phyloP scores from a whole-genome alignment of 2,113 vertebrate genomes.

The Apaloderma vittatum region DNA sequence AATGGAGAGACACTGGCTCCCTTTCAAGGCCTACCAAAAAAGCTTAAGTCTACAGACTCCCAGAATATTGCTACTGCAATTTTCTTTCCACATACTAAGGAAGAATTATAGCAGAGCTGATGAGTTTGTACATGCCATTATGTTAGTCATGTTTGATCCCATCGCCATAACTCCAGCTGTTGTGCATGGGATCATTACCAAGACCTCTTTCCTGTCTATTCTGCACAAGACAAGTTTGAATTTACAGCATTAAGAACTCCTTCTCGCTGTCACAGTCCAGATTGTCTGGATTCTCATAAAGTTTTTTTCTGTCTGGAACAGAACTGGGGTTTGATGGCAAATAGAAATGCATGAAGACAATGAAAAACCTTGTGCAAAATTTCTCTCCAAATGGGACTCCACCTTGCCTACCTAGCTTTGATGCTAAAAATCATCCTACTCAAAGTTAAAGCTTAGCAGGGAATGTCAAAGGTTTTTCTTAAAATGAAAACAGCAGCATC shows the following conservation, averaged over 20 bases:
- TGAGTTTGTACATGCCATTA: slow-evolving; percentile 30
- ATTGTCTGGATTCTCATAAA: slow-evolving; percentile 18
- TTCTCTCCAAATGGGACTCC: neutral
- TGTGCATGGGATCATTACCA: slow-evolving; percentile 24
- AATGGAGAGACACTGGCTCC: slow-evolving; percentile 59
- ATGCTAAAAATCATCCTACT: neutral
- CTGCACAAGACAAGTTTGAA: neutral
- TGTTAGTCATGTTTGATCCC: slow-evolving; percentile 43
- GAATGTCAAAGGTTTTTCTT: neutral
- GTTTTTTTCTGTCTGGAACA: neutral
- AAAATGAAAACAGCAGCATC: neutral
- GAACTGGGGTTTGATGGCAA: neutral
- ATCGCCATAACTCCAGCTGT: slow-evolving; percentile 1
- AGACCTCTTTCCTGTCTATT: neutral
- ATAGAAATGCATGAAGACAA: neutral
- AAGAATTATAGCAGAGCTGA: slow-evolving; percentile 25
- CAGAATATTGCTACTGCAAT: slow-evolving; percentile 59
- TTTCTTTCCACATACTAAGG: slow-evolving; percentile 36
- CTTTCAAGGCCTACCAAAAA: slow-evolving; percentile 60
- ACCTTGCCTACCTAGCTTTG: neutral
- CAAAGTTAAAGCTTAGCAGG: neutral
- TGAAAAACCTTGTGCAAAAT: slow-evolving; percentile 19
- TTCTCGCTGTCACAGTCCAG: neutral
- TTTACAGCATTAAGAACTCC: neutral
- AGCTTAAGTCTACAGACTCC: slow-evolving; percentile 32